Conservation (phyloP, 1,140 invertebrate species). For the Temnothorax nylanderi region DNA sequence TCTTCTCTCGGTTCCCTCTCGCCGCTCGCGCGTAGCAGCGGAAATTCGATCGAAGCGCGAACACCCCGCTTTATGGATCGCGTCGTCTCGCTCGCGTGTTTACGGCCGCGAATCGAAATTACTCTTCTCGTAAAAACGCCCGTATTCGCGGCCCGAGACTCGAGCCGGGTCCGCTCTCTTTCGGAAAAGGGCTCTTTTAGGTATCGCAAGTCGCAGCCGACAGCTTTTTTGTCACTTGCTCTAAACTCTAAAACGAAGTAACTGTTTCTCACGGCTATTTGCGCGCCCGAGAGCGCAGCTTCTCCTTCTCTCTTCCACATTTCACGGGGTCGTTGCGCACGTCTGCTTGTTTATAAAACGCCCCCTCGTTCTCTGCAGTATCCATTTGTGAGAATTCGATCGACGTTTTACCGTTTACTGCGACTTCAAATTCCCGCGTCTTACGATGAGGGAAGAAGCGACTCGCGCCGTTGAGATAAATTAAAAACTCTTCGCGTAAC, state of each 20-base stretch:
- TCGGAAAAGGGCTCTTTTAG: slow-evolving; percentile 31
- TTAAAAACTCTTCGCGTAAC: slow-evolving; percentile 61
- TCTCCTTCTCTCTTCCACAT: slow-evolving; percentile 2
- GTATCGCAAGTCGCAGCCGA: slow-evolving; percentile 54
- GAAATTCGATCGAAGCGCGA: slow-evolving; percentile 68
- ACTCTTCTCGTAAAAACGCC: slow-evolving; percentile 71
- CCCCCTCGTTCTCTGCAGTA: slow-evolving; percentile 49
- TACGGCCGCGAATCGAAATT: slow-evolving; percentile 74
- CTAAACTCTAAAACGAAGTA: slow-evolving; percentile 71
- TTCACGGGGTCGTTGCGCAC: slow-evolving; percentile 43
- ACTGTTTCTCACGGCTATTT: slow-evolving; percentile 59
- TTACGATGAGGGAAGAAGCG: slow-evolving; percentile 57
- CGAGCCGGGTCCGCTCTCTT: slow-evolving; percentile 26
- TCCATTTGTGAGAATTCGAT: slow-evolving; percentile 49
- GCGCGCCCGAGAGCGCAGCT: not conserved
- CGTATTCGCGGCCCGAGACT: slow-evolving; percentile 36
- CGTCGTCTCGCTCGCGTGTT: slow-evolving; percentile 60
- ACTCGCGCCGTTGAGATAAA: slow-evolving; percentile 61
- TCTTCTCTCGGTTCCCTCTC: not conserved
- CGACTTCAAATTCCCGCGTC: slow-evolving; percentile 49
- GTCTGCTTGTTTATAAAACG: slow-evolving; percentile 63
- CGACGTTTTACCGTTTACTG: slow-evolving; percentile 39
- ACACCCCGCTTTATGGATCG: slow-evolving; percentile 64
- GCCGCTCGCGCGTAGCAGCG: not conserved
- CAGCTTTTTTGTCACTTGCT: slow-evolving; percentile 61